Conservation (phyloP, 2,888 invertebrate species). For the Hirtodrosophila duncani region DNA sequence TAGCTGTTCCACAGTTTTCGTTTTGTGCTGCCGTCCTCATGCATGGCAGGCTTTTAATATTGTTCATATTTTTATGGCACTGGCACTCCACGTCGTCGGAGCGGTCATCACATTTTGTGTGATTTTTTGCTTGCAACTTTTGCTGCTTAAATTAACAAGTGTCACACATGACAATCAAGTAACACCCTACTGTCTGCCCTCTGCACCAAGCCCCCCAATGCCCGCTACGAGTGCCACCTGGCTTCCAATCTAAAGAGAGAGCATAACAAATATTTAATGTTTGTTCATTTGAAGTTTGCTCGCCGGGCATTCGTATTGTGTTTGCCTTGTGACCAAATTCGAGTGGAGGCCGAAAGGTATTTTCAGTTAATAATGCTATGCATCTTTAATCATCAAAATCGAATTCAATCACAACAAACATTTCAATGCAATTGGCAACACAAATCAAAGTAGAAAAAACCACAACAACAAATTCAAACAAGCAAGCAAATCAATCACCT, state of each 20-base stretch:
- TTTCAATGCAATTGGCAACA: constrained; percentile 13
- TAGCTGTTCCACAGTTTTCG: constrained; percentile 6
- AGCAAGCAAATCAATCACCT: constrained; percentile 17
- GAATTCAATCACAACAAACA: neutral
- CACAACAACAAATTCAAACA: constrained; percentile 1
- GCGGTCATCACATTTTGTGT: constrained; percentile 61
- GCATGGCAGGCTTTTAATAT: constrained; percentile 52
- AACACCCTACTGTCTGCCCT: neutral
- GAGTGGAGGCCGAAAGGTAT: constrained; percentile 48
- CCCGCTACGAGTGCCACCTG: no score
- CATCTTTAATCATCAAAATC: constrained; percentile 61
- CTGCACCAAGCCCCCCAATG: no score
- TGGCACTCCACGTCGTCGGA: constrained; percentile 24
- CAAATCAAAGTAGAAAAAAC: constrained; percentile 12
- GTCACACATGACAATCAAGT: constrained; percentile 5
- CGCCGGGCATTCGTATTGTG: constrained; percentile 33
- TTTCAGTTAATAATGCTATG: constrained; percentile 57
- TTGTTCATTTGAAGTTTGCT: constrained; percentile 43
- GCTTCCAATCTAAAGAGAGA: no score
- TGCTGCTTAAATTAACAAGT: constrained; percentile 65
- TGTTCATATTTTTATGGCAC: constrained; percentile 67
- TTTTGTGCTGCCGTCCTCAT: neutral
- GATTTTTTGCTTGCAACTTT: constrained; percentile 54
- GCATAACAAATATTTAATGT: constrained; percentile 48
- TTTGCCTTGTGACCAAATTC: constrained; percentile 30